phyloP scores from a whole-genome alignment of 1,140 invertebrate species.

The Bombus breviceps region DNA sequence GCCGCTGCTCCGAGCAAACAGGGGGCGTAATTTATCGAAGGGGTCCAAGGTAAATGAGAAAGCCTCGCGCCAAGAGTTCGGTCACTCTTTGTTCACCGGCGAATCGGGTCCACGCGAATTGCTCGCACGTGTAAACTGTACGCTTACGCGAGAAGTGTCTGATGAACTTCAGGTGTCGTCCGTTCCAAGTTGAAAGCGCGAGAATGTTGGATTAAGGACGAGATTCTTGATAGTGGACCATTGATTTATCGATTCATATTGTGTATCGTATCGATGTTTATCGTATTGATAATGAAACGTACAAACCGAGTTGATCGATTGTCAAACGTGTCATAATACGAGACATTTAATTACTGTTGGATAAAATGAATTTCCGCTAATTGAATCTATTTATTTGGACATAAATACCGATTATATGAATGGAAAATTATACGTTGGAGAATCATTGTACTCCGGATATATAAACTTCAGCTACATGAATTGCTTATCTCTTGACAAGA shows the following conservation, averaged over 20 bases:
- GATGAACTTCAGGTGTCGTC: neutral
- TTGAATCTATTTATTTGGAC: too few relatives aligned
- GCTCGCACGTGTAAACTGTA: neutral
- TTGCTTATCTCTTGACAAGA: too few relatives aligned
- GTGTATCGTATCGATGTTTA: neutral
- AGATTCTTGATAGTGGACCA: too few relatives aligned
- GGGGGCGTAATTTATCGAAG: constrained; percentile 56
- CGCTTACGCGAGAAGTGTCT: constrained; percentile 33
- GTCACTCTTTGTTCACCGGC: constrained; percentile 11
- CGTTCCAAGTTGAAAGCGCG: neutral
- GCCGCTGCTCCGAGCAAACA: constrained; percentile 44
- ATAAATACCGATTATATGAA: too few relatives aligned
- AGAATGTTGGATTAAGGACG: neutral
- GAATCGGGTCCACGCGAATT: neutral
- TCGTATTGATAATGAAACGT: neutral
- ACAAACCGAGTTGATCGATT: too few relatives aligned
- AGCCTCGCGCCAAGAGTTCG: constrained; percentile 36
- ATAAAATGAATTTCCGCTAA: too few relatives aligned
- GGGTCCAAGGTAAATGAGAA: constrained; percentile 53
- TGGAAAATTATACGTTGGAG: too few relatives aligned
- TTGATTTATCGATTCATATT: too few relatives aligned
- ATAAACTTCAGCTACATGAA: too few relatives aligned
- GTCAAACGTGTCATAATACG: too few relatives aligned
- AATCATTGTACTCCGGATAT: too few relatives aligned
- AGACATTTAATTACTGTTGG: too few relatives aligned